Conservation (phyloP, 2,113 vertebrate genomes). For the Copsychus sechellarum region DNA sequence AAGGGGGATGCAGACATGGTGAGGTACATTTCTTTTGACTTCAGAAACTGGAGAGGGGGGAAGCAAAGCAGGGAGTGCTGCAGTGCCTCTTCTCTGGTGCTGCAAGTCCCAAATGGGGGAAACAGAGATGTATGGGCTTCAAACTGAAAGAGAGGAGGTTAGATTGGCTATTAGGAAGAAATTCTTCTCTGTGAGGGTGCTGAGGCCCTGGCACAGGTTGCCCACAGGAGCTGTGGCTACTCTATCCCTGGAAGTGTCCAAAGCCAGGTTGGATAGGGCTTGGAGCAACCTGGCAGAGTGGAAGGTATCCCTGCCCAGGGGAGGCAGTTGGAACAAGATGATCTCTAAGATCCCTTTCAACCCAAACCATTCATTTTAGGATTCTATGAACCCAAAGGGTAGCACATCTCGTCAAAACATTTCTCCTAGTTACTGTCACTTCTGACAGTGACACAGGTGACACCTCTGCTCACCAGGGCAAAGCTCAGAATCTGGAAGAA, state of each 20-base stretch:
- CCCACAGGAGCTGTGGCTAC: neutral
- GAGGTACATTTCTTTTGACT: neutral
- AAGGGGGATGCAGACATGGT: fast-evolving
- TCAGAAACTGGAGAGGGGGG: neutral
- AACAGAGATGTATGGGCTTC: fast-evolving
- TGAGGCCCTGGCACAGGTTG: neutral
- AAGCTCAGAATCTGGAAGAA: neutral
- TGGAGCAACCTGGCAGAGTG: neutral
- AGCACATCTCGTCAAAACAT: neutral
- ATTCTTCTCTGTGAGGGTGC: neutral
- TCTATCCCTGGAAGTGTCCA: neutral
- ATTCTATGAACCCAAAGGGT: neutral
- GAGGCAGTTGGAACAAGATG: neutral
- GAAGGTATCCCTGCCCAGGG: neutral
- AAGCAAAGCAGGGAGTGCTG: neutral
- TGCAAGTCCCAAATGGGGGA: neutral
- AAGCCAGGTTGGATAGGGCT: neutral
- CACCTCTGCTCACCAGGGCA: fast-evolving
- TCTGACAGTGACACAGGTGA: fast-evolving
- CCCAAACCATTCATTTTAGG: neutral
- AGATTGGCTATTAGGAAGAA: neutral
- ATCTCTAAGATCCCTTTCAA: neutral
- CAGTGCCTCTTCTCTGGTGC: neutral
- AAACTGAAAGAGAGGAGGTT: neutral
- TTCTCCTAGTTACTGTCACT: neutral